Evolutionary conservation across 2,113 vertebrate species (phyloP).

Genomic region (Trichechus manatus): DNA sequence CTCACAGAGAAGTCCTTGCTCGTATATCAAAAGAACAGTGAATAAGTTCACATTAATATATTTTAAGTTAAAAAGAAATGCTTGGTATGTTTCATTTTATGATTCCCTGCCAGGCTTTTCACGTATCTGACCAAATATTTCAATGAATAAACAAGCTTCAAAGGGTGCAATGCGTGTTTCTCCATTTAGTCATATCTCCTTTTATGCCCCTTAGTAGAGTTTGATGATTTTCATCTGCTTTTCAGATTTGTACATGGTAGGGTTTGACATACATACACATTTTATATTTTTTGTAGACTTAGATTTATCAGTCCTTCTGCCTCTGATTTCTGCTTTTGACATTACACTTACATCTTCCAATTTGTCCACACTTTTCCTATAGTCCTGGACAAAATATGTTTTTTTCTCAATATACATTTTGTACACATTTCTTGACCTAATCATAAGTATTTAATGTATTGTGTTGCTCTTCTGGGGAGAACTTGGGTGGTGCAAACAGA

Average conservation of each 20-base stretch:
- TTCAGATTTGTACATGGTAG: rapidly evolving
- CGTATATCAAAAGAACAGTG: too few species aligned
- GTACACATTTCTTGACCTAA: neutral
- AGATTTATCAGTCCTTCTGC: neutral
- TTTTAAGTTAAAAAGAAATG: neutral
- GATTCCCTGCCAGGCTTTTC: neutral
- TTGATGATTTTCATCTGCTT: neutral
- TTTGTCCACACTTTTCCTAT: neutral
- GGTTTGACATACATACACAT: too few species aligned
- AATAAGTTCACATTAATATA: neutral
- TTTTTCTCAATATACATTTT: neutral
- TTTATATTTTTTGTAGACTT: neutral
- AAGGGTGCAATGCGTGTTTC: neutral
- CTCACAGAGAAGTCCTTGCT: too few species aligned
- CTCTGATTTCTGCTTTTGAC: neutral
- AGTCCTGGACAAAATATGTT: neutral
- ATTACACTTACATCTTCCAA: neutral
- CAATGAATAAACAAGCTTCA: neutral
- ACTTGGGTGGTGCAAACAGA: too few species aligned
- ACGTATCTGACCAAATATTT: neutral
- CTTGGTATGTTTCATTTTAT: too few species aligned
- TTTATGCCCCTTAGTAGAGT: rapidly evolving
- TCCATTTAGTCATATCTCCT: neutral
- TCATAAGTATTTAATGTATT: too few species aligned
- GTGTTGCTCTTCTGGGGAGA: neutral